These are phyloP conservation scores for Diogma glabrata DNA, from an alignment of 2,888 invertebrate genomes.

Conservation along the genomic window DNA sequence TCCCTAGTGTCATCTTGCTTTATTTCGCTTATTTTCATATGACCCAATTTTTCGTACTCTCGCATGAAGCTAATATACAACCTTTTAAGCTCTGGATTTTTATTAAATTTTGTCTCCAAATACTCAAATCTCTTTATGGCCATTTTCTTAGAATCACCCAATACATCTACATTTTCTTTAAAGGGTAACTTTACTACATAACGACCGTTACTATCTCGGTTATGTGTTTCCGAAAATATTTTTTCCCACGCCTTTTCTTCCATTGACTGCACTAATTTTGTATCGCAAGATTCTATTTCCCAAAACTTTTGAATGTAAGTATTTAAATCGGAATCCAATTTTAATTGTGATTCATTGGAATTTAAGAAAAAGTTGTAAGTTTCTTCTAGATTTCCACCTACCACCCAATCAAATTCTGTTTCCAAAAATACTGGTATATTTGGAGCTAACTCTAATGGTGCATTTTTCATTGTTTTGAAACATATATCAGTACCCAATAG, in stretches of 20 bases:
- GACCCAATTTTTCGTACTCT: conserved; percentile 18
- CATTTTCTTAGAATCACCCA: conserved; percentile 10
- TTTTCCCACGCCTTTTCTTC: conserved; percentile 18
- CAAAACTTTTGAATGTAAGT: conserved; percentile 15
- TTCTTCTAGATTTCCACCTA: neutral
- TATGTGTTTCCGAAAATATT: conserved; percentile 16
- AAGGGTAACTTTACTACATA: conserved; percentile 20
- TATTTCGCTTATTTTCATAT: conserved; percentile 16
- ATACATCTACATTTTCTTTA: conserved; percentile 11
- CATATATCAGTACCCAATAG: neutral
- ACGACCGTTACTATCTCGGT: conserved; percentile 13
- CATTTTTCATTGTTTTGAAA: neutral
- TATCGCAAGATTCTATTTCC: conserved; percentile 17
- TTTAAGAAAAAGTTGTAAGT: neutral
- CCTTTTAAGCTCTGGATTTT: conserved; percentile 13
- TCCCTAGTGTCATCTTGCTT: neutral
- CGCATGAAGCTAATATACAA: conserved; percentile 20
- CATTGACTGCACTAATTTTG: conserved; percentile 1
- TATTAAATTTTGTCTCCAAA: conserved; percentile 18
- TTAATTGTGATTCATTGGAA: no score
- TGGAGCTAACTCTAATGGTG: neutral
- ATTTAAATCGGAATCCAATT: neutral
- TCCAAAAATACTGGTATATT: neutral
- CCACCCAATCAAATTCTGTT: neutral
- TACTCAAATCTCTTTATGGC: conserved; percentile 16